Conservation (phyloP, 2,797 vertebrate species). For the Urocyon cinereoargenteus region DNA sequence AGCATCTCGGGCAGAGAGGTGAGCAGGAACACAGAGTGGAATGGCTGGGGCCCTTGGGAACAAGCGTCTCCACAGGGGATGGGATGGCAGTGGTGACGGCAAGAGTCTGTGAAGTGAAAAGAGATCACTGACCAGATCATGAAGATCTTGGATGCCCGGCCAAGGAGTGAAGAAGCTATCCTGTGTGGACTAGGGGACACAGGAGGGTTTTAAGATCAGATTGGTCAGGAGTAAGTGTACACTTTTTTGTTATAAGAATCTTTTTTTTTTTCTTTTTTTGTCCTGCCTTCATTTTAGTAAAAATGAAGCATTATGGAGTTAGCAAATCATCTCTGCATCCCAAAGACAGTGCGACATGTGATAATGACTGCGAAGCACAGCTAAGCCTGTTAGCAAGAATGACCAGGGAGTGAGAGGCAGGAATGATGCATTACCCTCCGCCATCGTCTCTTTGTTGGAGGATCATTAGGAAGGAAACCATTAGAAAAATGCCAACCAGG, state of each 20-base stretch:
- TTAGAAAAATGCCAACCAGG: constrained; percentile 70
- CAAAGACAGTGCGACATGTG: constrained; percentile 77
- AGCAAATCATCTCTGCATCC: constrained; percentile 80
- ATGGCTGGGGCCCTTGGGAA: neutral
- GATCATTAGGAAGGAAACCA: constrained; percentile 78
- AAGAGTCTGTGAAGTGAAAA: neutral
- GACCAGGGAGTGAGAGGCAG: constrained; percentile 69
- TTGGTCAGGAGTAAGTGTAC: constrained; percentile 2
- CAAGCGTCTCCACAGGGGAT: neutral
- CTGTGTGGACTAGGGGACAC: neutral
- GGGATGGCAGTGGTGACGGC: neutral
- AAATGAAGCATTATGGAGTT: constrained; percentile 71
- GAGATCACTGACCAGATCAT: neutral
- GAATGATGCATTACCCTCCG: constrained; percentile 36
- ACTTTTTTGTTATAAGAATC: constrained; percentile 9
- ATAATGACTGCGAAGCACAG: constrained; percentile 79
- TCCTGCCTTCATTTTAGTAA: constrained; percentile 77
- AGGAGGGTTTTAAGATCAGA: constrained; percentile 35
- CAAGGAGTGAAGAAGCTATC: neutral
- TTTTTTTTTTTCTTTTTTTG: constrained; percentile 48
- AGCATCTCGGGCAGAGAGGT: neutral
- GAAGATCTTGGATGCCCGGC: neutral
- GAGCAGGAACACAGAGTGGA: neutral
- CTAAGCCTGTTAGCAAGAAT: constrained; percentile 79
- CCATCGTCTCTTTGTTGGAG: constrained; percentile 72